Conservation (phyloP, 2,113 vertebrate species). For the Colistium nudipinnis region DNA sequence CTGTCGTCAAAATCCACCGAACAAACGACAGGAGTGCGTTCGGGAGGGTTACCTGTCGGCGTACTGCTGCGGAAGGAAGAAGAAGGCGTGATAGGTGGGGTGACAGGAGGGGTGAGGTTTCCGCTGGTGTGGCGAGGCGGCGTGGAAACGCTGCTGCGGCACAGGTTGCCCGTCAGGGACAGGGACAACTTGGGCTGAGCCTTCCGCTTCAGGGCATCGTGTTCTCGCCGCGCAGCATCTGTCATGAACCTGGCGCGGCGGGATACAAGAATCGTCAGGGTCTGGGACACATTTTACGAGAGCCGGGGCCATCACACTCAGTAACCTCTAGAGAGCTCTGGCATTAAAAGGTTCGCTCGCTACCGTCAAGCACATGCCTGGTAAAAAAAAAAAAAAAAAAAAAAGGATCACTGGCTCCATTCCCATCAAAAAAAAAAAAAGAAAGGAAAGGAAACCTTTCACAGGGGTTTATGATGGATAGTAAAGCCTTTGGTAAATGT, state of each 20-base stretch:
- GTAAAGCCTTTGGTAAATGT: constrained; percentile 72
- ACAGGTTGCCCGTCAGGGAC: constrained; percentile 89
- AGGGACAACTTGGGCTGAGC: constrained; percentile 94
- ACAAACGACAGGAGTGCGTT: neutral
- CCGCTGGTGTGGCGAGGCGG: constrained; percentile 94
- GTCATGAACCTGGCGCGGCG: constrained; percentile 91
- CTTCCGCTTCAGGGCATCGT: constrained; percentile 94
- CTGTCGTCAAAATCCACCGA: neutral
- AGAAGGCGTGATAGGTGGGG: constrained; percentile 96
- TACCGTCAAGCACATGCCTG: constrained; percentile 30
- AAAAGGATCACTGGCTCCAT: constrained; percentile 13
- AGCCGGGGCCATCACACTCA: neutral
- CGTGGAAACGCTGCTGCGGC: constrained; percentile 90
- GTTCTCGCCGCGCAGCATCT: constrained; percentile 94
- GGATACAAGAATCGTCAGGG: constrained; percentile 6
- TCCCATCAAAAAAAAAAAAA: constrained; percentile 39
- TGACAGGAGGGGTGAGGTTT: constrained; percentile 98
- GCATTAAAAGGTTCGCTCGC: constrained; percentile 19
- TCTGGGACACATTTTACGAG: neutral
- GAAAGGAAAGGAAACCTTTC: neutral
- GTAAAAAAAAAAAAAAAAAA: constrained; percentile 1
- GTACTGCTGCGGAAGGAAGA: constrained; percentile 98
- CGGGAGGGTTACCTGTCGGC: constrained; percentile 83
- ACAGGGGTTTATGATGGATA: constrained; percentile 57
- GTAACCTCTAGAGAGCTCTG: neutral